Percentiles rank a stretch among this genome's conserved stretches.
Conservation (phyloP, 2,113 vertebrate species). For the Edolisoma coerulescens region DNA sequence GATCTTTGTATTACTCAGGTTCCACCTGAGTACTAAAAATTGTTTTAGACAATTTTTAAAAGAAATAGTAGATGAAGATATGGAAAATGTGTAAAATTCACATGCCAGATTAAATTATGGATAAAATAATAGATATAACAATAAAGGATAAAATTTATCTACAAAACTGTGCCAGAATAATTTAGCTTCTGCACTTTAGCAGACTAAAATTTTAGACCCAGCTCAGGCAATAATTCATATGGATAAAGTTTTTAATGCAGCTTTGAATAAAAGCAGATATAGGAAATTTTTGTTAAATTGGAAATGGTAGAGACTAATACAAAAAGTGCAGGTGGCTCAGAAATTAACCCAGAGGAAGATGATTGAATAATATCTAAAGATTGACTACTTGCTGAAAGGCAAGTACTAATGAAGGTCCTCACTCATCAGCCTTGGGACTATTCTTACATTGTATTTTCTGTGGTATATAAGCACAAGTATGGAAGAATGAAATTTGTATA, state of each 20-base stretch:
- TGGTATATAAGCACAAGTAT: background rate
- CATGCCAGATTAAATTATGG: accelerated
- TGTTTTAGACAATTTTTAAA: background rate
- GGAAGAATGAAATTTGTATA: background rate
- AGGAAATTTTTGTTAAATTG: background rate
- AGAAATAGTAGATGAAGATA: background rate
- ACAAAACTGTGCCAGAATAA: background rate
- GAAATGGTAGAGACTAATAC: background rate
- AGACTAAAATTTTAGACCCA: background rate
- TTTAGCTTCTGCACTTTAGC: background rate
- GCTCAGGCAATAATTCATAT: background rate
- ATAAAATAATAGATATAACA: background rate
- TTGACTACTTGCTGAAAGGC: background rate
- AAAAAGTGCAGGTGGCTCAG: background rate
- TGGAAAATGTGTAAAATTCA: background rate
- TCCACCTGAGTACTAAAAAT: background rate
- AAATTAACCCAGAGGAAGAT: background rate
- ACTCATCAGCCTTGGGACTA: background rate
- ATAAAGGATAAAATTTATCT: background rate
- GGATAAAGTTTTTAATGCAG: background rate
- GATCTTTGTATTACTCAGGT: background rate
- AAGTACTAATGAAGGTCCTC: background rate
- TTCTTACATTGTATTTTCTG: background rate
- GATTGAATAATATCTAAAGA: background rate
- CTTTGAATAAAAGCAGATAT: background rate